Percentiles rank a stretch among this genome's conserved stretches.
Evolutionary conservation across 2,888 invertebrate species (phyloP).

Genomic region (Protonemura montana): DNA sequence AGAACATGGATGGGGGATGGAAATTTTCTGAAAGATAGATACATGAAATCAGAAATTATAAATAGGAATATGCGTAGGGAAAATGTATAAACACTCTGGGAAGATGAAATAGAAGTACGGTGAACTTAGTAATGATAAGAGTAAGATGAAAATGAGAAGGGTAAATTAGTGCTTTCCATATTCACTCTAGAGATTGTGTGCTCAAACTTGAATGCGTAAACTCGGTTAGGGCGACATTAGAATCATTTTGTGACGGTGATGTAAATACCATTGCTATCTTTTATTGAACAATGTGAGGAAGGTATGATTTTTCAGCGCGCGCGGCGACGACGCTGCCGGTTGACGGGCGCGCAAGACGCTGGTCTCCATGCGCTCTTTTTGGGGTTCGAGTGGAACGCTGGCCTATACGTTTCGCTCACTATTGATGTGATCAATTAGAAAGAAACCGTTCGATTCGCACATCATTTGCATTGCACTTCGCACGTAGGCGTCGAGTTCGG

Average conservation of each 20-base stretch:
- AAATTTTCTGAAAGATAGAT: conserved; percentile 43
- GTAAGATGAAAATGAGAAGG: conserved; percentile 38
- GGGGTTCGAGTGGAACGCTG: too few relatives aligned
- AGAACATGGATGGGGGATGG: conserved; percentile 39
- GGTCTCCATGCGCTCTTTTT: too few relatives aligned
- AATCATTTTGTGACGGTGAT: neutral
- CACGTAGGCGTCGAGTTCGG: neutral
- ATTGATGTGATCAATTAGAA: neutral
- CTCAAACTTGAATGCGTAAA: conserved; percentile 16
- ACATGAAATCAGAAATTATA: conserved; percentile 42
- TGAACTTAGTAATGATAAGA: conserved; percentile 39
- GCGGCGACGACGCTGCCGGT: neutral
- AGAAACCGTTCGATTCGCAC: neutral
- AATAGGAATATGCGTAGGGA: conserved; percentile 41
- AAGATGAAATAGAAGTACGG: conserved; percentile 33
- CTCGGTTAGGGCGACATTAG: conserved; percentile 8
- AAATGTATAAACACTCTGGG: conserved; percentile 36
- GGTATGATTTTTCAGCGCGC: neutral
- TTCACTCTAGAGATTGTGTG: conserved; percentile 28
- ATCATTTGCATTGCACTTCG: neutral
- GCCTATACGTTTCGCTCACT: neutral
- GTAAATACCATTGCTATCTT: neutral
- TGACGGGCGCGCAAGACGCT: too few relatives aligned
- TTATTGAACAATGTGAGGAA: neutral
- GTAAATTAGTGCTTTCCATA: conserved; percentile 29